A percentile compares a stretch with the other conserved stretches of the same genome.
Conservation (phyloP, 1,140 invertebrate species). For the Atopsyche davidsoni region DNA sequence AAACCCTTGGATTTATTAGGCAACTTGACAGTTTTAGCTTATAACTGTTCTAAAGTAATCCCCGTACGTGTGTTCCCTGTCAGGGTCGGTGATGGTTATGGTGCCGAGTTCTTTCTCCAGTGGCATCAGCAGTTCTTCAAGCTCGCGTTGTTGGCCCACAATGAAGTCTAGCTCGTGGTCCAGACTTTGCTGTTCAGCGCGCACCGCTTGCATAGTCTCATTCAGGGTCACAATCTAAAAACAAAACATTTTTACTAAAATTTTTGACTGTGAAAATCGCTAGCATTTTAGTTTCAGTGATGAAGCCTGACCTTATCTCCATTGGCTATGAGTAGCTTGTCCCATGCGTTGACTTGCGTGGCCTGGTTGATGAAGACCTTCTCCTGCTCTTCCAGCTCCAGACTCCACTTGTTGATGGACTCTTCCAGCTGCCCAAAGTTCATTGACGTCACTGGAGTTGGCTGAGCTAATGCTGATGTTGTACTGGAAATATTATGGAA, state of each 20-base stretch:
- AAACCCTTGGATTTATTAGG: no score
- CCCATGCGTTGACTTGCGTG: conserved; percentile 92
- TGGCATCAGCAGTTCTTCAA: conserved; percentile 80
- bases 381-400: conserved; percentile 90
- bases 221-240: conserved; percentile 76
- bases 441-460: conserved; percentile 51
- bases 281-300: conserved; percentile 3
- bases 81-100: conserved; percentile 71
- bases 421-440: conserved; percentile 89
- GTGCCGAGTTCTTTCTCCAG: conserved; percentile 74
- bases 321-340: conserved; percentile 82
- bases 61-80: conserved; percentile 73
- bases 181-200: conserved; percentile 81
- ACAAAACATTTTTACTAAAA: conserved; percentile 13
- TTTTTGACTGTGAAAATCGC: conserved; percentile 13
- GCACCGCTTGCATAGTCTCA: conserved; percentile 77
- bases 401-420: conserved; percentile 91
- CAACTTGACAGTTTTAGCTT: no score
- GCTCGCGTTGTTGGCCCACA: conserved; percentile 83
- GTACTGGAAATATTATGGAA: conserved; percentile 39
- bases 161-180: conserved; percentile 95
- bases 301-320: conserved; percentile 69
- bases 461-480: conserved; percentile 38
- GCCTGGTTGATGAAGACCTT: conserved; percentile 90
- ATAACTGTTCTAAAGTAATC: no score